Evolutionary conservation across 2,797 vertebrate genomes (phyloP), one percentile per base, ranked within the genome.

Genomic region (Rhinoraja longicauda): DNA sequence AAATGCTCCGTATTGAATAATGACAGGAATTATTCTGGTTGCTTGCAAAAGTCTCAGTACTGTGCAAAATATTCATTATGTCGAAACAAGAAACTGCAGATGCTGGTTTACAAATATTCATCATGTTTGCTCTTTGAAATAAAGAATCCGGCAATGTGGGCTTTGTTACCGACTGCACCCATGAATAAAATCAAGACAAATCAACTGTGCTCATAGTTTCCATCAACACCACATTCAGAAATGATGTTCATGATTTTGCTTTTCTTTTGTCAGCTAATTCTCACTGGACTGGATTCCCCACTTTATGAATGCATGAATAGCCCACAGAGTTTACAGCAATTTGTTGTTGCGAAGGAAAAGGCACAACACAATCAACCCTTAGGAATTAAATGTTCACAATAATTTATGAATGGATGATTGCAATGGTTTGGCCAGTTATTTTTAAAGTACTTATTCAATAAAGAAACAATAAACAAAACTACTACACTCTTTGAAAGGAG

Each of bases 401-500:
- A 7, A 88, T 64, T 15, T 8, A 67, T 21, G 3, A 72, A 72
- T 53, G 13, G 4, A 86, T 86, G 26, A n/a, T 15, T 15, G 36
- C 32, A 64, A 88, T 67, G 70, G 19, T 26, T 21, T 72, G 19
- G 70, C 70, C 70, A 72, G 70, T 88, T 67, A 9, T 88, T 86
- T 88, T 64, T 15, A 32, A 36, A 67, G 7, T 67, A 88, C 36
- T 64, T 17, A 64, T 88, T 6, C 62, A 67, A 64, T 67, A n/a
- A 88, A 88, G 29, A 88, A 67, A 64, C 76, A 36, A 77, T 19
- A 67, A 81, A 53, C 84, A 88, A 67, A 88, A 67, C 81, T 9
- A 67, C n/a, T 64, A 17, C 84, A 88, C 6, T 7, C 29, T 3
- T 19, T 67, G 59, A 88, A 88, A 21, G 62, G 17, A 67, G 1